Conservation (phyloP, 2,888 invertebrate species). For the Alcis repandata region DNA sequence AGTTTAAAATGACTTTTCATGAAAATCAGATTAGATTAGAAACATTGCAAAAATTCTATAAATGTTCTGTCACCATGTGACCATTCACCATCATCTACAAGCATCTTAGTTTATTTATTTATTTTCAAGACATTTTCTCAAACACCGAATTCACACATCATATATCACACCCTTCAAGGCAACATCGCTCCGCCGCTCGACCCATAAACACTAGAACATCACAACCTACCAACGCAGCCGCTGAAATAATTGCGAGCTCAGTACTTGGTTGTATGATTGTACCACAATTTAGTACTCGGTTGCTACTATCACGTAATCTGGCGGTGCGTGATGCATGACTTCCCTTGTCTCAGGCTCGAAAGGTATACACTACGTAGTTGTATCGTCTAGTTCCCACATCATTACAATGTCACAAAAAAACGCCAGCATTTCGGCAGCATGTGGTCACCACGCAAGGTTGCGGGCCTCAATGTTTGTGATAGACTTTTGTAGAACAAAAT, state of each 20-base stretch:
- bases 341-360: slow-evolving; percentile 64
- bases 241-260: slow-evolving; percentile 59
- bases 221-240: slow-evolving; percentile 8
- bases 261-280: no score
- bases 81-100: no score
- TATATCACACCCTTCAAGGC: slow-evolving; percentile 13
- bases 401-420: slow-evolving; percentile 77
- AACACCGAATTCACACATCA: not conserved
- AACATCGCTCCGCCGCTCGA: not conserved
- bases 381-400: slow-evolving; percentile 77
- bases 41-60: no score
- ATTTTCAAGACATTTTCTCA: not conserved
- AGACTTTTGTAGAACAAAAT: slow-evolving; percentile 55
- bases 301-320: slow-evolving; percentile 54
- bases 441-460: slow-evolving; percentile 81
- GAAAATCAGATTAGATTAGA: no score
- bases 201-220: slow-evolving; percentile 22
- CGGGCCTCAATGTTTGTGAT: slow-evolving; percentile 58
- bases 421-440: slow-evolving; percentile 76
- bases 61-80: no score
- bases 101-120: no score
- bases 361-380: slow-evolving; percentile 51
- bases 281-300: no score
- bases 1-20: no score
- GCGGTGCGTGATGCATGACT: slow-evolving; percentile 66